phyloP scores from a whole-genome alignment of 1,140 invertebrate species.

The Euborellia annulipes region DNA sequence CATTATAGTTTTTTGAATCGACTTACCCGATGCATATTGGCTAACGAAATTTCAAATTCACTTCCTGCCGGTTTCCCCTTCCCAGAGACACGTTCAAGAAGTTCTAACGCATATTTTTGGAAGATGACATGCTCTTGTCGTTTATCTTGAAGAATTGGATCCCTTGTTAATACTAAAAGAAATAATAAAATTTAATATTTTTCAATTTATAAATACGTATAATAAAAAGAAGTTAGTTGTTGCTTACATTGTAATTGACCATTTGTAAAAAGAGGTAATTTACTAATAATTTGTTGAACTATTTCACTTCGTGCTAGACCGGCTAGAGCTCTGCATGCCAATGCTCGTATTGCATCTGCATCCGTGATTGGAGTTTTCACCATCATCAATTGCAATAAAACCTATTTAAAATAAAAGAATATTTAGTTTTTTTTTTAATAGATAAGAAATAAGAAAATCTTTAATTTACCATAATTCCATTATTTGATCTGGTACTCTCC shows the following conservation, averaged over 20 bases:
- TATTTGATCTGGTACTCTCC: constrained; percentile 83
- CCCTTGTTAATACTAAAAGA: constrained; percentile 70
- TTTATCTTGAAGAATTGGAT: constrained; percentile 92
- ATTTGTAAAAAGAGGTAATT: constrained; percentile 85
- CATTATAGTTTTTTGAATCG: too few species aligned
- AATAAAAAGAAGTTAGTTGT: not conserved
- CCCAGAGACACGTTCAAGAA: constrained; percentile 82
- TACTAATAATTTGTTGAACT: constrained; percentile 88
- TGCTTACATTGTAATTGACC: constrained; percentile 73
- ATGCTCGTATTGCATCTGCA: constrained; percentile 80
- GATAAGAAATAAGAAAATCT: constrained; percentile 3
- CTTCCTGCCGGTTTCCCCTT: constrained; percentile 67
- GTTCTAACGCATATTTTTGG: constrained; percentile 83
- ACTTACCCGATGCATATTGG: constrained; percentile 67
- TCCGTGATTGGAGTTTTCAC: constrained; percentile 91
- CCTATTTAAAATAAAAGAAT: constrained; percentile 24
- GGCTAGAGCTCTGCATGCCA: constrained; percentile 81
- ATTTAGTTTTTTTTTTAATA: not conserved
- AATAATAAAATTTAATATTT: constrained; percentile 7
- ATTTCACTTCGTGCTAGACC: constrained; percentile 82
- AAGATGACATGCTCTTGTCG: constrained; percentile 88
- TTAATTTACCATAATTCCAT: constrained; percentile 77
- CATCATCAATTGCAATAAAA: constrained; percentile 64
- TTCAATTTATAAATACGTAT: not conserved
- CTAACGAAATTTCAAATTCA: constrained; percentile 66